Evolutionary conservation across 1,140 invertebrate species (phyloP), one percentile per base, ranked within the genome.

Genomic region (Schmidtea mediterranea): DNA sequence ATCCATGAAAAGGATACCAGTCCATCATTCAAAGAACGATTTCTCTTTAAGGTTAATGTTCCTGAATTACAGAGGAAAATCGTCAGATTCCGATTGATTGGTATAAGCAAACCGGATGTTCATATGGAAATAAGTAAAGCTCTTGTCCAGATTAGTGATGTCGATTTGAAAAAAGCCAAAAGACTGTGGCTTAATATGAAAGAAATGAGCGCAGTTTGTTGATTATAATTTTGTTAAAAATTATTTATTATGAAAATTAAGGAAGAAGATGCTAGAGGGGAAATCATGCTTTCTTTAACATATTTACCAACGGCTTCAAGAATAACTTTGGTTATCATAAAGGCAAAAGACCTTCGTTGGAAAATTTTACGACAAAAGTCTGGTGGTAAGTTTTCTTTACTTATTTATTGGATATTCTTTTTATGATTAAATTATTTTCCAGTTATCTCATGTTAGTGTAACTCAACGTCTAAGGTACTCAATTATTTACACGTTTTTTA

Each of bases 11-110:
- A 71, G 49, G 72, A 72, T 15, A 72, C 72, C 46, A 74, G 73
- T 52, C 77, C 77, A 0, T 72, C 74, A 49, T 78, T 75, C 61
- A 75, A 78, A 55, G 76, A 78, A 57, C 72, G 76, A 38, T 79
- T 78, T 58, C 62, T 78, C 47, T 77, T 79, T 57, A 70, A 69
- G 1, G 61, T 78, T 32, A 74, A 76, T 18, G 62, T 67, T 19
- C 62, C 64, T 56, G 70, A 74, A 43, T 58, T 72, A 16, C 54
- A 62, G 5, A 62, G 66, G 32, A 57, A 55, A 38, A 55, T 63
- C 62, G 49, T 70, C 62, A 46, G 61, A 49, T 74, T 76, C 54
- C 73, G 75, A 53, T 67, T 76, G 21, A 75, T 73, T 56, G 63
- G 71, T 2, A 71, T 70, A 18, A 72, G 75, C 59, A 70, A 73